These are phyloP conservation scores for Xestia xanthographa DNA, from an alignment of 2,888 invertebrate species.

Conservation along the genomic window DNA sequence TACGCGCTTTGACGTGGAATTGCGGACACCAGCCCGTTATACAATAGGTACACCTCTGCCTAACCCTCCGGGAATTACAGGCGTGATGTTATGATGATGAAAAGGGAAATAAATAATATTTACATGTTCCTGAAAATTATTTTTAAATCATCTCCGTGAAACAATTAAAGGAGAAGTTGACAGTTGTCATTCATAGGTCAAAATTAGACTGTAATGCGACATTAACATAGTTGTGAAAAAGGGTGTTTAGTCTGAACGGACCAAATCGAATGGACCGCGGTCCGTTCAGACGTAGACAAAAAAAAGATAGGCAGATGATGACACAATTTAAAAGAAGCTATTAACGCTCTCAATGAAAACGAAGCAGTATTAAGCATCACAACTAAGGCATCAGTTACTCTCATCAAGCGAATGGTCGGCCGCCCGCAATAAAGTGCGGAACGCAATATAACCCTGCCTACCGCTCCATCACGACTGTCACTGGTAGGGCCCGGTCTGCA, in stretches of 20 bases:
- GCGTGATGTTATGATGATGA: too few species aligned
- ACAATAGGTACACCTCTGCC: too few species aligned
- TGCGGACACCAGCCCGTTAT: too few species aligned
- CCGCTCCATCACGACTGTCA: constrained; percentile 36
- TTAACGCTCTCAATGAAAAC: not conserved
- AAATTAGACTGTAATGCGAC: not conserved
- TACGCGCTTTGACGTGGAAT: too few species aligned
- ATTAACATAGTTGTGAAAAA: not conserved
- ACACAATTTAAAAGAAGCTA: not conserved
- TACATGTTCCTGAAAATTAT: not conserved
- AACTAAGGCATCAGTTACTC: constrained; percentile 29
- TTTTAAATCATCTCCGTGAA: not conserved
- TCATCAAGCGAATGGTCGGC: constrained; percentile 43
- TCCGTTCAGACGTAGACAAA: too few species aligned
- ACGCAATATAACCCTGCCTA: constrained; percentile 55
- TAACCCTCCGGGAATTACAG: too few species aligned
- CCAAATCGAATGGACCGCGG: too few species aligned
- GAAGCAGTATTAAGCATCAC: constrained; percentile 1
- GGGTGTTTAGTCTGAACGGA: too few species aligned
- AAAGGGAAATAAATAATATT: not conserved
- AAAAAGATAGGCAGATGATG: not conserved
- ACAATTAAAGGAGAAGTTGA: not conserved
- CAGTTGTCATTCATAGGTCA: not conserved
- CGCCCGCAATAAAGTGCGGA: constrained; percentile 49
- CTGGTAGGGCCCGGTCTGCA: not conserved